Base-by-base conservation (phyloP, 35 echinoderm and acorn worm species). In the Amphiura filiformis region DNA sequence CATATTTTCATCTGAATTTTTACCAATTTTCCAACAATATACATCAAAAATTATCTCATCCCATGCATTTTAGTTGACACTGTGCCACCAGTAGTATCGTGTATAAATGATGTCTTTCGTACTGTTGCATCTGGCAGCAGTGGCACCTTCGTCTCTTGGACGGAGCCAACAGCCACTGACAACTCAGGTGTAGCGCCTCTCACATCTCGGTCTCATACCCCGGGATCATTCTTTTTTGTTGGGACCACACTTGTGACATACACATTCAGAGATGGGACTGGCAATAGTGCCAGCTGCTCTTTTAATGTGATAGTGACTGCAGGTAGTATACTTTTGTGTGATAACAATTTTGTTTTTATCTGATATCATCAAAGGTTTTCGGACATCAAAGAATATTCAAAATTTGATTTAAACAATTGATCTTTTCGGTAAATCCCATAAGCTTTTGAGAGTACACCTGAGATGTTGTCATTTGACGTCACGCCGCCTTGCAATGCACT, bases 231-330 rank as follows among this genome's bases (percentile, higher is more conserved):
- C 13, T 83, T 83, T 14, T 44, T 52, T 39, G 26, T 83, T 78
- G 36, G 1, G 0, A 39, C 79, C 57, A 77, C 91, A 3, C 3
- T 14, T 32, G 94, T 96, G 39, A n/a, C 20, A 0, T 96, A 96
- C 86, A 83, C 75, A 1, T 92, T 92, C 39, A 39, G 18, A 5
- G 94, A 96, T 79, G 57, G 86, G 32, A 34, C 82, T 57, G 90
- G 90, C 28, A 96, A 96, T 30, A 26, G 78, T 13, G 87, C 82
- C 20, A 28, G 37, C 2, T 89, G 91, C 34, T 39, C 81, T 1
- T 89, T 97, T 52, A 87, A 87, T 84, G 80, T 97, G 31, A 93
- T 44, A 37, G 94, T 91, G 31, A 35, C 47, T 52, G 44, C 7
- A 20, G 7, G 44, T 52, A n/a, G n/a, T n/a, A n/a, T n/a, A n/a